Evolutionary conservation across 2,888 invertebrate species (phyloP).

Genomic region (Creontiades dilutus): DNA sequence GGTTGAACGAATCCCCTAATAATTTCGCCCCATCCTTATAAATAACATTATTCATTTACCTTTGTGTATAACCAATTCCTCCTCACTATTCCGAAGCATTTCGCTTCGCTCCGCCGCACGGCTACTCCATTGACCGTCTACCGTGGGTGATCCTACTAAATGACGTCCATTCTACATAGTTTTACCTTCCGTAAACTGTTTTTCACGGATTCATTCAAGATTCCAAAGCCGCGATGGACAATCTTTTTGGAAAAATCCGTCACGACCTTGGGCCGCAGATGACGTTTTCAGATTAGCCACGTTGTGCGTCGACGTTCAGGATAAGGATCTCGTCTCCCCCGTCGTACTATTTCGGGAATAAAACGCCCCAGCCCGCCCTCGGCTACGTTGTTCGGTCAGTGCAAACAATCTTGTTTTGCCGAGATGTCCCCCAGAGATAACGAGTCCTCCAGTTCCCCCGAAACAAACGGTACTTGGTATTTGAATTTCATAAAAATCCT

Average conservation of each 20-base stretch:
- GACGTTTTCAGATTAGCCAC: slow-evolving; percentile 1
- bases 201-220: neutral
- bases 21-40: too few species aligned
- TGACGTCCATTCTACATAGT: too few species aligned
- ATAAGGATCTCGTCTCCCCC: slow-evolving; percentile 11
- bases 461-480: slow-evolving; percentile 24
- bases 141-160: too few species aligned
- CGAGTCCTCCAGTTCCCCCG: neutral
- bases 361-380: slow-evolving; percentile 6
- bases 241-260: neutral
- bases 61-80: too few species aligned
- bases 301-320: neutral
- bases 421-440: slow-evolving; percentile 31
- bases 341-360: neutral
- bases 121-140: too few species aligned
- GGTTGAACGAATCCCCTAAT: too few species aligned
- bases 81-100: too few species aligned
- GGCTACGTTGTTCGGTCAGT: neutral
- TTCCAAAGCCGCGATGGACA: neutral
- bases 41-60: too few species aligned
- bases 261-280: neutral
- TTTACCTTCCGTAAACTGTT: neutral
- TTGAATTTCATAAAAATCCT: slow-evolving; percentile 51
- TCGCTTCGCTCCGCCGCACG: too few species aligned
- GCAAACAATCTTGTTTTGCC: slow-evolving; percentile 48